phyloP scores from a whole-genome alignment of 2,797 vertebrate species.

The Euphonia xanthogaster region DNA sequence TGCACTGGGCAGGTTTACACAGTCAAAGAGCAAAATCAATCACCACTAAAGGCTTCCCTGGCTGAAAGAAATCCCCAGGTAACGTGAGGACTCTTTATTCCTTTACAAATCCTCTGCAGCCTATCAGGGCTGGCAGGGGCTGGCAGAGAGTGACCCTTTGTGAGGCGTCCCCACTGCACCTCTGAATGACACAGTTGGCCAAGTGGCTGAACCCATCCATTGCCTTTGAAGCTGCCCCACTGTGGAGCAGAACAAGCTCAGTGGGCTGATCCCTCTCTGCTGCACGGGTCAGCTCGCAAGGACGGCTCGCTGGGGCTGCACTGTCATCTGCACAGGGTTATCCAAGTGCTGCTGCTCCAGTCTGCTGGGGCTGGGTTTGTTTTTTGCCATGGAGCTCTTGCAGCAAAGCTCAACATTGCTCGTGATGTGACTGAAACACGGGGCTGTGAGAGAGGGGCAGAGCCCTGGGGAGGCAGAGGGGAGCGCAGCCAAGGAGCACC shows the following conservation, averaged over 20 bases:
- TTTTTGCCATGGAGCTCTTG: not conserved
- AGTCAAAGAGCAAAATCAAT: not conserved
- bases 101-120: not conserved
- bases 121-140: not conserved
- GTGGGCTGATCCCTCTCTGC: not conserved
- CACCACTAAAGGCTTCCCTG: not conserved
- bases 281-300: not conserved
- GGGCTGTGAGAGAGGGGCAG: conserved; percentile 1
- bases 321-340: not conserved
- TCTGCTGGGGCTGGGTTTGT: not conserved
- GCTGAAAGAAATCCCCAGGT: conserved; percentile 28
- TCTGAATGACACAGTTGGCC: not conserved
- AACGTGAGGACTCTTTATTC: not conserved
- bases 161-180: not conserved
- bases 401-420: not conserved
- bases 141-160: not conserved
- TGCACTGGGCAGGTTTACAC: not conserved
- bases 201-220: not conserved
- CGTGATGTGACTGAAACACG: not conserved
- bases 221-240: not conserved
- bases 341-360: not conserved
- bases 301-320: not conserved
- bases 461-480: conserved; percentile 18
- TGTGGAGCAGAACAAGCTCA: not conserved
- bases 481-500: conserved; percentile 21